Evolutionary conservation across 2,888 invertebrate species (phyloP), one percentile per base, ranked within the genome.

Genomic region (Tuta absoluta): DNA sequence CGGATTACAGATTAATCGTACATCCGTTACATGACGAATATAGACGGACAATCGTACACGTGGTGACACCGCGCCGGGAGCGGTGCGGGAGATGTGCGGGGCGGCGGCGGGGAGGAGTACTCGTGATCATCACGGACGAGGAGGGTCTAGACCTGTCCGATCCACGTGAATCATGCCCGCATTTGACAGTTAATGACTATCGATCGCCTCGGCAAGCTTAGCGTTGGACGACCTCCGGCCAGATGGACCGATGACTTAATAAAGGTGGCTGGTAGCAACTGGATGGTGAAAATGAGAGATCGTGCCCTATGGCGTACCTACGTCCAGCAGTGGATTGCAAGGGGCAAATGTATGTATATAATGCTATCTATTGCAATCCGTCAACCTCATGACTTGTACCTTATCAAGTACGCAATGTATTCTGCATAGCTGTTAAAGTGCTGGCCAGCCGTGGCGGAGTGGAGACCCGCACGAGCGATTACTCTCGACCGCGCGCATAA

Each of bases 1-100:
- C 23, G 51, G 51, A 24, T 53, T 53, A 53, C 51, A 53, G 51
- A 24, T 53, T 53, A 53, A 53, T 53, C 51, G 23, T 24, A 53
- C 23, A 24, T 24, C 51, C 21, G 51, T 14, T 14, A 14, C 51
- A 49, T 53, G 51, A 12, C 21, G 14, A 53, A 53, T 53, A 53
- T 53, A 24, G 21, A 23, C 51, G 51, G 51, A 51, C 51, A 51
- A 51, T 51, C 51, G 51, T 10, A 51, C 23, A 23, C 51, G 51
- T 21, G 49, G 21, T 38, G 49, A n/a, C n/a, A n/a, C n/a, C 14
- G 8, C 45, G 3, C 11, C 12, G 51, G 23, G 51, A 21, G 48
- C 48, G 19, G 1, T 3, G 17, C 48, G 19, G 48, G 23, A 11
- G 51, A 1, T 7, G 49, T 17, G 49, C 19, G 49, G 49, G 19